These are phyloP conservation scores for Lamellibrachia luymesi DNA, from an alignment of 1,140 invertebrate species.

Conservation along the genomic window DNA sequence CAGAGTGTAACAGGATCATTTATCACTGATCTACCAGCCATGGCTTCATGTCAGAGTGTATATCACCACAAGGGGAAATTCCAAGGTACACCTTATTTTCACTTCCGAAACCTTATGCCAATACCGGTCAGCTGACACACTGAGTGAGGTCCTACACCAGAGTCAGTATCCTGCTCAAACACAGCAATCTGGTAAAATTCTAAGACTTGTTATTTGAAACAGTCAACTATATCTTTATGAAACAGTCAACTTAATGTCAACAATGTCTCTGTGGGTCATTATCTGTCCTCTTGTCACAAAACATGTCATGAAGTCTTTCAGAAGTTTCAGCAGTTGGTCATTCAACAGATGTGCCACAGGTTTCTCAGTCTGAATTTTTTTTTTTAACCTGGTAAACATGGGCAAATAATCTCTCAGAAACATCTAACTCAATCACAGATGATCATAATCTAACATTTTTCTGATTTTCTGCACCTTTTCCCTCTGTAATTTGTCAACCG, in stretches of 20 bases:
- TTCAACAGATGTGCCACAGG: neutral
- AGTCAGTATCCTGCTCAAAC: too few species aligned
- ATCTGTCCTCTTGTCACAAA: neutral
- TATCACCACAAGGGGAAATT: too few species aligned
- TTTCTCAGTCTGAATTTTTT: neutral
- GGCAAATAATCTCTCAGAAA: neutral
- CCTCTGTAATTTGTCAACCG: neutral
- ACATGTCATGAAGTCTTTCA: neutral
- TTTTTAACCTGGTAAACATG: neutral
- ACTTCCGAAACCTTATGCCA: too few species aligned
- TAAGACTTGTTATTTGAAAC: too few species aligned
- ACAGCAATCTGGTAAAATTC: too few species aligned
- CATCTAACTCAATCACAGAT: neutral
- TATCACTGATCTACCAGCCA: too few species aligned
- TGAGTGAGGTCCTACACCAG: too few species aligned
- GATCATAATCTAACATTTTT: constrained; percentile 4
- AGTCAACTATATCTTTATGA: too few species aligned
- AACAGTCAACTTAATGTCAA: neutral
- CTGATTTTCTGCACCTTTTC: neutral
- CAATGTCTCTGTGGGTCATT: neutral
- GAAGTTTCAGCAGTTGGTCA: neutral
- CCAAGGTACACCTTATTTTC: too few species aligned
- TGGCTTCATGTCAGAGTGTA: too few species aligned
- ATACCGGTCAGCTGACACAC: too few species aligned
- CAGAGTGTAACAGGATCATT: too few species aligned